Evolutionary conservation across 2,797 vertebrate species (phyloP).

Genomic region (Rhabdophis nuchalis): DNA sequence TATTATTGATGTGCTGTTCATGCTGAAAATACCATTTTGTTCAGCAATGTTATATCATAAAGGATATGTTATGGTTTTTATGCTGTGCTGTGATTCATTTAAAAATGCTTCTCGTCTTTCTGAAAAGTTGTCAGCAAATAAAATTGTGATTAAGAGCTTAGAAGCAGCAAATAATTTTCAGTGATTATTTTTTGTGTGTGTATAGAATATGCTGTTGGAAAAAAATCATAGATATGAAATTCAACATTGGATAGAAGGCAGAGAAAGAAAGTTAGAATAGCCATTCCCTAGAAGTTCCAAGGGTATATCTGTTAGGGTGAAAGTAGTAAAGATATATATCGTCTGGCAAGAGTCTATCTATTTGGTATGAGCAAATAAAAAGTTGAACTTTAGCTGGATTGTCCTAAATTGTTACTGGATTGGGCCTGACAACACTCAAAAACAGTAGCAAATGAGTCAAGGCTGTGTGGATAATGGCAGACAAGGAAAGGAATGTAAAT

Average conservation of each 20-base stretch:
- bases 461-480: neutral
- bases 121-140: slow-evolving; percentile 52
- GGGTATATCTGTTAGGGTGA: neutral
- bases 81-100: slow-evolving; percentile 49
- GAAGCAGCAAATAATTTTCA: slow-evolving; percentile 28
- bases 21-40: slow-evolving; percentile 40
- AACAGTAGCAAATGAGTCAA: neutral
- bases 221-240: neutral
- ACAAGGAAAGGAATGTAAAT: neutral
- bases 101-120: neutral
- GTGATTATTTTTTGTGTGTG: slow-evolving; percentile 6
- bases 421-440: neutral
- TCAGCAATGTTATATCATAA: slow-evolving; percentile 27
- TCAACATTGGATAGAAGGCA: neutral
- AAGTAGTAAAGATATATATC: neutral
- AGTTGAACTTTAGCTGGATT: neutral
- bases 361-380: neutral
- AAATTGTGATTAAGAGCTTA: slow-evolving; percentile 51
- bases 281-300: neutral
- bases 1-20: neutral
- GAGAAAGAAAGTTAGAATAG: neutral
- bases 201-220: neutral
- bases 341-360: neutral
- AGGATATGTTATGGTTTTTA: slow-evolving; percentile 44
- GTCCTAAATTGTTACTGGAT: neutral